Evolutionary conservation across 2,113 vertebrate genomes (phyloP), one percentile per base, ranked within the genome.

Genomic region (Pteropus alecto): DNA sequence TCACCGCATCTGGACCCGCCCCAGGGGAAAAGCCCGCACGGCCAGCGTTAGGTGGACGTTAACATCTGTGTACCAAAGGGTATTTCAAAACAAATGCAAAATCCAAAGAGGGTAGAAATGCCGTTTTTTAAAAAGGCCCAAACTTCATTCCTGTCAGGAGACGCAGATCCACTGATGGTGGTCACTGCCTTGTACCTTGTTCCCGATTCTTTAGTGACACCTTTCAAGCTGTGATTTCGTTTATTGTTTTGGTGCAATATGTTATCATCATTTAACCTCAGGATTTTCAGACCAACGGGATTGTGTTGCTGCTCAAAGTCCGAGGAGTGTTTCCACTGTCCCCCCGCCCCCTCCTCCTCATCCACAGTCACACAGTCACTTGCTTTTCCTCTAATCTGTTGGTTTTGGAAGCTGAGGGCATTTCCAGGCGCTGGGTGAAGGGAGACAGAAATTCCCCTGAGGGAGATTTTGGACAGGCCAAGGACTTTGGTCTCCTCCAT

Each of bases 221-320:
- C 97, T 43, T 96, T 89, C 60, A 87, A 97, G 90, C 97, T 98
- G 95, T 98, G 87, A 93, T 97, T 96, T 67, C 84, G 33, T 92
- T 87, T 97, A 93, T 98, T 94, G 94, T 96, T 98, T 98, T 96
- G 97, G 98, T 99, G 98, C 98, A 98, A 98, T 99, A 98, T 98
- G 98, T 97, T 85, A 38, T 97, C 96, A 96, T 70, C 84, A 85
- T 98, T 98, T 96, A 98, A 97, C 96, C 98, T 98, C 98, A 98
- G 98, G 98, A 97, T 92, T 95, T 83, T 96, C 92, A 97, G 96
- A 98, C 98, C 95, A 96, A 91, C 96, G 81, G 95, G 93, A 97
- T 93, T 97, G 43, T 97, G 97, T 97, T 97, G 97, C 97, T 98
- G 98, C 98, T 98, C 91, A 96, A 94, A 93, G 58, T 90, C 93